Evolutionary conservation across 2,113 vertebrate species (phyloP).

Genomic region (Tachysurus fulvidraco): DNA sequence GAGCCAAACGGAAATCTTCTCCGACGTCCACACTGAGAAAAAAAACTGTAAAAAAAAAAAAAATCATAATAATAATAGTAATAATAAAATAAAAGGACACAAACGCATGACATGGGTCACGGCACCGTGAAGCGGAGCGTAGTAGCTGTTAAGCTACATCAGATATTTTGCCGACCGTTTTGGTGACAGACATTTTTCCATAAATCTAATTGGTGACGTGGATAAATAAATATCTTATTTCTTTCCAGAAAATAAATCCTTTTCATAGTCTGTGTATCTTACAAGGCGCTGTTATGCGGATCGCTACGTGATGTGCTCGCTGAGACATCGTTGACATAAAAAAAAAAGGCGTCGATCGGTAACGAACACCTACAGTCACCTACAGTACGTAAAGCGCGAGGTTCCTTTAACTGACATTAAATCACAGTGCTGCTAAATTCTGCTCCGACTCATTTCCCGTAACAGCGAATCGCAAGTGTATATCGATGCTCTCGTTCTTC

Average conservation of each 20-base stretch:
- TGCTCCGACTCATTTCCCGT: neutral
- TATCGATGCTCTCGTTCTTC: neutral
- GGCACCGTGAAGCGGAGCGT: conserved; percentile 63
- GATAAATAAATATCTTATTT: conserved; percentile 55
- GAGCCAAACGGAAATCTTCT: conserved; percentile 77
- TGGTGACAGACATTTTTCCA: conserved; percentile 65
- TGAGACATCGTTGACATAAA: neutral
- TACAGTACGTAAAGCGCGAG: neutral
- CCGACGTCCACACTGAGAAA: conserved; percentile 68
- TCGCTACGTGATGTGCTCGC: neutral
- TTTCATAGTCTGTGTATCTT: conserved; percentile 62
- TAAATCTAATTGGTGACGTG: conserved; percentile 33
- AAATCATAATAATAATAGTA: neutral
- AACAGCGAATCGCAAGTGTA: neutral
- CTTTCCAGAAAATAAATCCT: conserved; percentile 60
- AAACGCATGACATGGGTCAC: conserved; percentile 60
- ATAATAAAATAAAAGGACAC: conserved; percentile 52
- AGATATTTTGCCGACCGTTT: conserved; percentile 82
- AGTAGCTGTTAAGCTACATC: conserved; percentile 77
- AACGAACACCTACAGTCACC: too few relatives aligned
- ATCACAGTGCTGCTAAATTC: conserved; percentile 13
- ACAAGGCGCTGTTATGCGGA: conserved; percentile 73
- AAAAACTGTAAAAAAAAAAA: conserved; percentile 40
- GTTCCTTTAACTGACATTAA: neutral
- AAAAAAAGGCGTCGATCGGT: neutral